Evolutionary conservation across 2,888 invertebrate species (phyloP).

Genomic region (Malthinus seriepunctatus): DNA sequence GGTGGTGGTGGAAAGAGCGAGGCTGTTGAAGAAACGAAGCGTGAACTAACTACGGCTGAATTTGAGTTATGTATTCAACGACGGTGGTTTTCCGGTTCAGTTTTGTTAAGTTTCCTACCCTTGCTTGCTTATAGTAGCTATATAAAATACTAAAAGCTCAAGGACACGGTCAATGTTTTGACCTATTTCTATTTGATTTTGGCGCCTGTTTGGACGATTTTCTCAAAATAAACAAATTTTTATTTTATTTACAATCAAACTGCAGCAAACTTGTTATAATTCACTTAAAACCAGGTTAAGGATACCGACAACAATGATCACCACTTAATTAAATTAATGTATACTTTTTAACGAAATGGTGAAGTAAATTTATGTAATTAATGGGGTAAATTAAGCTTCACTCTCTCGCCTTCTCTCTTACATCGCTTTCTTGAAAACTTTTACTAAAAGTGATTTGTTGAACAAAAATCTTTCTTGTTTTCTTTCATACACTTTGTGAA

Average conservation of each 20-base stretch:
- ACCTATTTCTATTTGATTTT: slow-evolving; percentile 22
- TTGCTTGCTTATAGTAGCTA: slow-evolving; percentile 9
- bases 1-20: not conserved
- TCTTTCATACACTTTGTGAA: too few relatives aligned
- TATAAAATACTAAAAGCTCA: slow-evolving; percentile 10
- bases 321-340: too few relatives aligned
- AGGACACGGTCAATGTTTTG: slow-evolving; percentile 17
- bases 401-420: not conserved
- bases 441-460: not conserved
- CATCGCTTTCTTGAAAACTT: not conserved
- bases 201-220: slow-evolving; percentile 10
- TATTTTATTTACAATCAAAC: too few relatives aligned
- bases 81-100: slow-evolving; percentile 19
- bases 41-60: slow-evolving; percentile 19
- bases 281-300: too few relatives aligned
- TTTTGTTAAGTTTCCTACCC: slow-evolving; percentile 15
- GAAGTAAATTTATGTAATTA: not conserved
- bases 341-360: not conserved
- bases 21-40: slow-evolving; percentile 13
- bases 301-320: too few relatives aligned
- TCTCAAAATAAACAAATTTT: too few relatives aligned
- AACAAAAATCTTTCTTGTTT: not conserved
- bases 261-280: too few relatives aligned
- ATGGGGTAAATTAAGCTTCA: slow-evolving; percentile 1
- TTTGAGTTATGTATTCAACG: slow-evolving; percentile 23